These are phyloP conservation scores for human (Homo sapiens) DNA, from an alignment of 2,113 vertebrate genomes.

Conservation along the genomic window DNA sequence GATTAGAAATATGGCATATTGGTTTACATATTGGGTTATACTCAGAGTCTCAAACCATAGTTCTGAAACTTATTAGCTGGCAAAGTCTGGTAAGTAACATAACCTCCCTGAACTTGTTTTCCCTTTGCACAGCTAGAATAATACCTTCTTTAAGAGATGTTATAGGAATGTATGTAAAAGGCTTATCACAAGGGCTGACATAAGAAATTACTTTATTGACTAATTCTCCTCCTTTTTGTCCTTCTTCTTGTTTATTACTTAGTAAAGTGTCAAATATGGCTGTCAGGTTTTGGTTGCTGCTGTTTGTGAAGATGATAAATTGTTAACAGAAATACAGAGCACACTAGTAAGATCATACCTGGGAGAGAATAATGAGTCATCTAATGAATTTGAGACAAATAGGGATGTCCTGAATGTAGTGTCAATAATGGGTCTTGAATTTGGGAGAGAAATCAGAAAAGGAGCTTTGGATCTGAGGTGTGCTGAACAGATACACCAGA, in stretches of 20 bases:
- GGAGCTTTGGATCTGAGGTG: neutral
- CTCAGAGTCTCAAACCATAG: neutral
- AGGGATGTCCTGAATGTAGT: neutral
- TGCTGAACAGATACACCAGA: neutral
- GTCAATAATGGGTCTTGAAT: neutral
- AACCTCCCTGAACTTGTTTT: constrained; percentile 22
- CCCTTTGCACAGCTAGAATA: neutral
- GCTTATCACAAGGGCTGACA: neutral
- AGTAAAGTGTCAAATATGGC: neutral
- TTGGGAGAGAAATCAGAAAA: neutral
- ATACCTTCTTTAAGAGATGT: neutral
- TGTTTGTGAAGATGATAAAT: constrained; percentile 10
- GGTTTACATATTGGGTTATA: neutral
- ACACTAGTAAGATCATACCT: neutral
- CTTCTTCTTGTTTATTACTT: constrained; percentile 32
- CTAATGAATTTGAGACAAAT: neutral
- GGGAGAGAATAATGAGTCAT: neutral
- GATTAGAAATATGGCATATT: neutral
- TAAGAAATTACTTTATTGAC: constrained; percentile 51
- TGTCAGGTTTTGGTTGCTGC: neutral
- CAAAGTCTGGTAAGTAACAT: neutral
- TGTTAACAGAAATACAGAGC: constrained; percentile 23
- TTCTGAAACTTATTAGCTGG: neutral
- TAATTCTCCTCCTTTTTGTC: neutral
- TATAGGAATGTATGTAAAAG: neutral